Evolutionary conservation across 2,797 vertebrate species (phyloP), one percentile per base, ranked within the genome.

Genomic region (Pseudopleuronectes americanus): DNA sequence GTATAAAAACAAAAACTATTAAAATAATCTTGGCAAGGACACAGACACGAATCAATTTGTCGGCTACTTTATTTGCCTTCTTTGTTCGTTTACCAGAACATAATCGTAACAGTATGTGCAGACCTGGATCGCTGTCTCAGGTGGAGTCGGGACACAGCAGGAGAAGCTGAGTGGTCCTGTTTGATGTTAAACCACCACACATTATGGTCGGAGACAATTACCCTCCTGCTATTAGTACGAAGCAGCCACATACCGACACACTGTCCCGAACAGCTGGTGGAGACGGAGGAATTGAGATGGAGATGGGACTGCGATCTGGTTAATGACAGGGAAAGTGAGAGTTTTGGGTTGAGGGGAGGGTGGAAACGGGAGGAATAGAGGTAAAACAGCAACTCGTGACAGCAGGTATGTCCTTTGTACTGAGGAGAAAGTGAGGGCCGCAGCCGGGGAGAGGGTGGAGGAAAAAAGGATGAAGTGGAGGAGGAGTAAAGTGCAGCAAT

Each of bases 141-240:
- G 70, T 78, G 65, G 64, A 79, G 51, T 33, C 1, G 3, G 49
- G 23, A 65, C 58, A 21, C 82, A 82, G 76, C 71, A 71, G 75
- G 66, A 36, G 38, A 63, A 76, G 53, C 77, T 23, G 45, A 77
- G 47, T 57, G 1, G 64, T 68, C 58, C 71, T 71, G 36, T 76
- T 84, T 5, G 57, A 77, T 84, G 65, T 84, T 71, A 71, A 87
- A 79, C 75, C 68, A 61, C 63, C 48, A 47, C 77, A 80, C 80
- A 79, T 89, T 88, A 89, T 38, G 64, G 77, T 74, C 68, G 63
- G 78, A 89, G 75, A 81, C 85, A 89, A 91, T 92, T 87, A 90
- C 79, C 85, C 84, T 87, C 89, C 87, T 85, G 83, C 87, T 85
- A 90, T 86, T 80, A 81, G 74, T 62, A 57, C 72, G 71, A 75